Evolutionary conservation across 2,113 vertebrate species (phyloP), one percentile per base, ranked within the genome.

Genomic region (Malurus cyaneus): DNA sequence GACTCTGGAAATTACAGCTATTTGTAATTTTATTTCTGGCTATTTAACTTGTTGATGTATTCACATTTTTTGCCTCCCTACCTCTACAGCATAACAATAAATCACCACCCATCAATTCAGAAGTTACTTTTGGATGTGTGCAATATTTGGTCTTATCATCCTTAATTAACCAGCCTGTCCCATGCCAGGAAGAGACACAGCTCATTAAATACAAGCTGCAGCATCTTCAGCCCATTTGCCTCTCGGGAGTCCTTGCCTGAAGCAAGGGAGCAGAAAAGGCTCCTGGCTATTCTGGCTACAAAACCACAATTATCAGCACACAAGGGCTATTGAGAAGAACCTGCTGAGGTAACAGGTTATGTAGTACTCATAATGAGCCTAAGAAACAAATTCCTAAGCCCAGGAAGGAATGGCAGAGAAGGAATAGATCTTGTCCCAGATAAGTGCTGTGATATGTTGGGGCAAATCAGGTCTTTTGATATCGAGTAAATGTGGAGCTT

Each of bases 401-500:
- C 20, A 32, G 29, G 50, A 49, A 49, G 47, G 47, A 49, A 49
- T 11, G 3, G 59, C 14, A 54, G 21, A 23, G 74, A 42, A 92
- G 74, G 71, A 57, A 56, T 2, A 14, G 50, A 31, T 89, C 49
- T 25, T 50, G 49, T 17, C 59, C 49, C 2, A 3, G 28, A 5
- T 50, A 69, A 60, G 60, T 3, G 2, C 70, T 46, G 69, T 1
- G 6, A 71, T 24, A 57, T 60, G 36, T 6, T 41, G 59, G 70
- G 79, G 47, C 29, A 92, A 31, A 69, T 32, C 12, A 8, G 36
- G 17, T 31, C n/a, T 57, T 72, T 41, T 65, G 18, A 20, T 47
- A 60, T 1, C 0, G 0, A 49, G 42, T 41, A 50, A 31, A 44
- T 1, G 15, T 50, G 39, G 70, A 76, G 49, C 26, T 79, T 47